A percentile compares a stretch with the other conserved stretches of the same genome.
phyloP scores from a whole-genome alignment of 2,888 invertebrate species.

The Idaea biselata region DNA sequence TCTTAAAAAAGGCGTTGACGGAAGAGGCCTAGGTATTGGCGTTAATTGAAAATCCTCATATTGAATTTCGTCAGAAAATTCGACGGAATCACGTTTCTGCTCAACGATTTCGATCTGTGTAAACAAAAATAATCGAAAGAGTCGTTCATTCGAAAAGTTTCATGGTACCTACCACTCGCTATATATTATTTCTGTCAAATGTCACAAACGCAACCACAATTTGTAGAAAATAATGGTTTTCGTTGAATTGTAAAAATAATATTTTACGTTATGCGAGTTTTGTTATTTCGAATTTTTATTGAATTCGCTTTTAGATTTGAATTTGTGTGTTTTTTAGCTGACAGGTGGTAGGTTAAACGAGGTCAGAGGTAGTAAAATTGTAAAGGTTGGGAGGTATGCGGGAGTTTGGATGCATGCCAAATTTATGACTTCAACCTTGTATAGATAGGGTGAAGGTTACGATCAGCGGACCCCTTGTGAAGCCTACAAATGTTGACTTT shows the following conservation, averaged over 20 bases:
- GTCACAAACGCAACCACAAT: not conserved
- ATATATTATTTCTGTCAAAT: not conserved
- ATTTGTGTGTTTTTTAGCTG: slow-evolving; percentile 1
- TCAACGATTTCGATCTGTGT: slow-evolving; percentile 42
- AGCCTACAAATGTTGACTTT: no score
- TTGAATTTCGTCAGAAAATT: slow-evolving; percentile 37
- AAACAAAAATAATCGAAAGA: slow-evolving; percentile 22
- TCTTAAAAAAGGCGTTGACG: slow-evolving; percentile 34
- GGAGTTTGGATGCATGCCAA: not conserved
- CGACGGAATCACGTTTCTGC: slow-evolving; percentile 38
- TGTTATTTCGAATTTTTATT: not conserved
- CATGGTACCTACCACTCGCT: not conserved
- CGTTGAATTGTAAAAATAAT: slow-evolving; percentile 2
- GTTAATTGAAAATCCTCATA: slow-evolving; percentile 56
- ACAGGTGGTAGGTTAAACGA: not conserved
- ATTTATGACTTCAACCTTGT: not conserved
- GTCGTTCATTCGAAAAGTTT: not conserved
- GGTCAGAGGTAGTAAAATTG: not conserved
- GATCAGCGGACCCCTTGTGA: not conserved
- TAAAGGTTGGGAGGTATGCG: not conserved
- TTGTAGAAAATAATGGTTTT: not conserved
- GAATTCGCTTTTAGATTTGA: not conserved
- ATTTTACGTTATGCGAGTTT: not conserved
- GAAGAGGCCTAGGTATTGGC: slow-evolving; percentile 35
- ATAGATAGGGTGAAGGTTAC: not conserved